Conservation (phyloP, 2,113 vertebrate species). For the Glareola pratincola region DNA sequence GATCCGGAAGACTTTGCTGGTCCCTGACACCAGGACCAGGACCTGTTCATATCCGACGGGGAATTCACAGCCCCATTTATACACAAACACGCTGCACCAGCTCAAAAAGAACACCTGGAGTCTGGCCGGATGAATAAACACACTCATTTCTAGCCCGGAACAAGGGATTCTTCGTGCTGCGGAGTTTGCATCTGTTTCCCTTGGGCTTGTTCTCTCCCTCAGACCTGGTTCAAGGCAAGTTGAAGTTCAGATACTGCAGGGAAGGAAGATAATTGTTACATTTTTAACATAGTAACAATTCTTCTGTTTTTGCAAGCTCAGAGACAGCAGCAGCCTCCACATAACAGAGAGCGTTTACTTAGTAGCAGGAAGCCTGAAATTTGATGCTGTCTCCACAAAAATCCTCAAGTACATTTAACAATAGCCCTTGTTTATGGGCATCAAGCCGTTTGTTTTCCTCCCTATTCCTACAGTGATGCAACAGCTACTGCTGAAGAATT, state of each 20-base stretch:
- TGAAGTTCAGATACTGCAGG: neutral
- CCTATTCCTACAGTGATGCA: neutral
- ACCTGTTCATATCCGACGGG: accelerated
- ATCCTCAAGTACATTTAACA: conserved; percentile 6
- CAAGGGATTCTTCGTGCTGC: accelerated
- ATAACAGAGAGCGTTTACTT: neutral
- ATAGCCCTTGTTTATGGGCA: conserved; percentile 14
- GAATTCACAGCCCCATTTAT: neutral
- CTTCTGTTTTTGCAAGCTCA: neutral
- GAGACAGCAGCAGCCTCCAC: neutral
- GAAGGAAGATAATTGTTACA: neutral
- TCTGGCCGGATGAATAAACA: accelerated
- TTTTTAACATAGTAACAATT: conserved; percentile 39
- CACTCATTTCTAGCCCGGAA: neutral
- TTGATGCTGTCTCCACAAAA: conserved; percentile 7
- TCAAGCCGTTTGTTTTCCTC: neutral
- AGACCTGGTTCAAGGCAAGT: conserved; percentile 4
- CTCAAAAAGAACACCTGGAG: neutral
- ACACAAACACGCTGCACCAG: no score
- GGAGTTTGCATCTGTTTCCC: neutral
- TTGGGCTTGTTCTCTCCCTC: neutral
- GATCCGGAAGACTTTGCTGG: no score
- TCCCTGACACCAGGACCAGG: neutral
- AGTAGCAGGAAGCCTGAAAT: conserved; percentile 39
- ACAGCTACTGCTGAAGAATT: neutral